Evolutionary conservation across 2,797 vertebrate species (phyloP), one percentile per base, ranked within the genome.

Genomic region (Silurus aristotelis): DNA sequence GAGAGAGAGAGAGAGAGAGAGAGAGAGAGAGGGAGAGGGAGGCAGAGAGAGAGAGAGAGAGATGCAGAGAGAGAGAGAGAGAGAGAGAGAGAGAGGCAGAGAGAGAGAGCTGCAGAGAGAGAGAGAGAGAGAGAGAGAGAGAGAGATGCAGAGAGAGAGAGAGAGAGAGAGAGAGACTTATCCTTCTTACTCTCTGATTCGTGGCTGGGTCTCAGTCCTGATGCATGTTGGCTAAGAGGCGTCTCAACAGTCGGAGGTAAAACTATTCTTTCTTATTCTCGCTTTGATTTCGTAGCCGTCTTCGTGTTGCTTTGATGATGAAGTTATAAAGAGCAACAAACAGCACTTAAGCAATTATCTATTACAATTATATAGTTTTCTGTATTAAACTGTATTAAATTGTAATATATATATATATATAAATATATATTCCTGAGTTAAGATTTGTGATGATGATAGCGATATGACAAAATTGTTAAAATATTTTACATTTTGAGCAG

Each of bases 21-120:
- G 77, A 84, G 72, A 60, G 83, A 68, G 68, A 77, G 73, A 80
- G 82, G n/a, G n/a, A n/a, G n/a, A n/a, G n/a, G n/a, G n/a, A n/a
- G n/a, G n/a, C n/a, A 17, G 85, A 85, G 87, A 90, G 88, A 90
- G 91, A 90, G 92, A 93, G 90, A 90, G 83, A 60, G 6, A 0
- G 6, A 8, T n/a, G n/a, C n/a, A n/a, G 14, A 14, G 82, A 70
- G 79, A 60, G 67, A 68, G 68, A 46, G 80, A 85, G 64, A 80
- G 92, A 93, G 90, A 90, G 75, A 60, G 67, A 68, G 68, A 46
- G 78, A 86, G 64, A 80, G 73, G n/a, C n/a, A 71, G 73, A 80
- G 82, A 13, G 85, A 85, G 87, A 89, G 88, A 90, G 91, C 90
- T 92, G 92, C 90, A 90, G 83, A 63, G 82, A 70, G 79, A 60